Base-by-base conservation (phyloP, 2,888 invertebrate genomes). In the Watsonalla binaria region DNA sequence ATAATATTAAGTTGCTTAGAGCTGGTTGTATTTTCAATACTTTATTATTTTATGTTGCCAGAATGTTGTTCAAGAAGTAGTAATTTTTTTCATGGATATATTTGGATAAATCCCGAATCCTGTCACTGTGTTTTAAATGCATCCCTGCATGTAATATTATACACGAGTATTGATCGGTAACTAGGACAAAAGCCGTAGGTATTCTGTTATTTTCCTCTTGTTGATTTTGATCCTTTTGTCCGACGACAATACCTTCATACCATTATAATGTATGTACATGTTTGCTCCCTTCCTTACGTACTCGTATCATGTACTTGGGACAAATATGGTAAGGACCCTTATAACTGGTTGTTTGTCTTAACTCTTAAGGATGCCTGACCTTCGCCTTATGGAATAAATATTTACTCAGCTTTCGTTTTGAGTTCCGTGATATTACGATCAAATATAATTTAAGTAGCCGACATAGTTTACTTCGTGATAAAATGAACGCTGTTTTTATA, bases 291-390 rank as follows among this genome's bases (percentile, higher is more conserved):
- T 65, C 24, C 24, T 24, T 24, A 24, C 24, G 60, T 68, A 59
- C 57, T 11, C 42, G 11, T 7, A 8, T 42, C 42, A 42, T 42
- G 11, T 11, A 42, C 37, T 37, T 37, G 8, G 9, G 11, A 59
- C 60, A 54, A 59, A 66, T 67, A 68, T 51, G 57, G 60, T 51
- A 58, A 55, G 58, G 50, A 42, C 42, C 42, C 42, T 42, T 11
- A 5, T 42, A 42, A 42, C 42, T 42, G 42, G 11, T 42, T 42
- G 42, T 42, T 11, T 42, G 11, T 9, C 9, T 42, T 42, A 42
- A 42, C 9, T 9, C 9, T 42, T 42, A 42, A 42, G 42, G 42
- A 42, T 42, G 11, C 11, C 42, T 11, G 42, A 42, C 42, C 42
- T 42, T 42, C 42, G 11, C 9, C 11, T 42, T 42, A 42, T 42